Percentiles rank a stretch among this genome's conserved stretches.
phyloP scores from a whole-genome alignment of 1,140 invertebrate genomes.

The Periplaneta americana region DNA sequence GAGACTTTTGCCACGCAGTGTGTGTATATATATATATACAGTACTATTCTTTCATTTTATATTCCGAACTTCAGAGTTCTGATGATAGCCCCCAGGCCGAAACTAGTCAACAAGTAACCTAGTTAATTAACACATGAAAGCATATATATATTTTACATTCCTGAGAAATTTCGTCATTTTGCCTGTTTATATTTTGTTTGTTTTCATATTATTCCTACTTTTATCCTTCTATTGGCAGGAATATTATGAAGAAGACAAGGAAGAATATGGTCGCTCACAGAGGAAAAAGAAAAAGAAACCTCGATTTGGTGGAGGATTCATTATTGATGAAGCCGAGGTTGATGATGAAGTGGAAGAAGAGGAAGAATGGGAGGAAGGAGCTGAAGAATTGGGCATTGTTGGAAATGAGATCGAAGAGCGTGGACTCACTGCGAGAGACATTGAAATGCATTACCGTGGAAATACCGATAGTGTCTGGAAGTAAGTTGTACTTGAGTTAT shows the following conservation, averaged over 20 bases:
- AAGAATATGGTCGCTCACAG: constrained; percentile 53
- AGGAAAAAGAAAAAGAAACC: constrained; percentile 70
- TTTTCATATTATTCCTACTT: no score
- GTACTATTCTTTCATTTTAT: no score
- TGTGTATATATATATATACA: no score
- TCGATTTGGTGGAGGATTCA: constrained; percentile 76
- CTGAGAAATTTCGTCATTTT: no score
- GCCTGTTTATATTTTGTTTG: no score
- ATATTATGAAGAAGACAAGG: constrained; percentile 58
- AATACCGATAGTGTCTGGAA: constrained; percentile 90
- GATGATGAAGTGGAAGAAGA: constrained; percentile 87
- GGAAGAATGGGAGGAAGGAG: constrained; percentile 91
- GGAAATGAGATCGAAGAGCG: constrained; percentile 83
- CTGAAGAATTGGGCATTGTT: constrained; percentile 80
- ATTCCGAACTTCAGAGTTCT: no score
- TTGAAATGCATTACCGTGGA: constrained; percentile 79
- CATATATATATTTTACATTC: no score
- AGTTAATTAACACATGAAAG: no score
- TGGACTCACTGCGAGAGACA: constrained; percentile 90
- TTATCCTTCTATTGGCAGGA: constrained; percentile 28
- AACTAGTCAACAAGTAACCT: no score
- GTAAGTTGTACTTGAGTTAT: constrained; percentile 47
- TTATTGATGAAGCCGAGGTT: constrained; percentile 94
- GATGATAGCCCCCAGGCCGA: no score
- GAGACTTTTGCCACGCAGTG: no score